These are phyloP conservation scores for Nectonema munidae DNA, from an alignment of 2,888 invertebrate genomes.

Conservation along the genomic window DNA sequence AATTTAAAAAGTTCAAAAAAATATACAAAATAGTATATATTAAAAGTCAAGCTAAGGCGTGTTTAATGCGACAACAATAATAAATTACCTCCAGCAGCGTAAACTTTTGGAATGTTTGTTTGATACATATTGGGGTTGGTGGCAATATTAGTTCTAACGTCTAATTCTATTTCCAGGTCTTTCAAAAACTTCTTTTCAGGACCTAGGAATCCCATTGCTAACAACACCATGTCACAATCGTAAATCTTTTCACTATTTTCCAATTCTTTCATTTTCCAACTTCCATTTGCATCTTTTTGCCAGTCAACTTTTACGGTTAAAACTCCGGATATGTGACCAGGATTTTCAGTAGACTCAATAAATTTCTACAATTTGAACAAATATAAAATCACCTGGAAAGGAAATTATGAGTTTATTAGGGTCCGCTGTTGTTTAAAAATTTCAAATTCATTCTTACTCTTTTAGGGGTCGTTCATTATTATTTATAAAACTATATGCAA, in stretches of 20 bases:
- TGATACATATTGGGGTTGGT: slow-evolving; percentile 42
- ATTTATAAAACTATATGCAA: no score
- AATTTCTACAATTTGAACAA: slow-evolving; percentile 33
- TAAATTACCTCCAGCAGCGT: slow-evolving; percentile 59
- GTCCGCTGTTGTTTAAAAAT: no score
- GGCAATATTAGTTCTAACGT: slow-evolving; percentile 62
- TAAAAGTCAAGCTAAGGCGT: no score
- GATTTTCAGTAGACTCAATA: slow-evolving; percentile 38
- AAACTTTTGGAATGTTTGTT: slow-evolving; percentile 47
- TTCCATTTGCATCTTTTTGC: slow-evolving; percentile 49
- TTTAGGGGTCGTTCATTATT: no score
- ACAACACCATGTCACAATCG: slow-evolving; percentile 54
- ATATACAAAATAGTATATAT: neutral
- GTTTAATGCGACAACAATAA: no score
- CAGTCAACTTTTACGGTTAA: slow-evolving; percentile 61
- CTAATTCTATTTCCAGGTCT: slow-evolving; percentile 42
- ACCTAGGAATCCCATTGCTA: slow-evolving; percentile 94
- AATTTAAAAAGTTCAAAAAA: no score
- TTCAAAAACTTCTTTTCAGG: slow-evolving; percentile 58
- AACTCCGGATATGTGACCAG: slow-evolving; percentile 59
- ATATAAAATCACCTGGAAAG: neutral
- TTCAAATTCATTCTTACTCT: no score
- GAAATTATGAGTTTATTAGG: neutral
- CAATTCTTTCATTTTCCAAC: slow-evolving; percentile 68
- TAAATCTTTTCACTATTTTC: slow-evolving; percentile 37